Evolutionary conservation across 2,113 vertebrate genomes (phyloP), one percentile per base, ranked within the genome.

Genomic region (Corapipo altera): DNA sequence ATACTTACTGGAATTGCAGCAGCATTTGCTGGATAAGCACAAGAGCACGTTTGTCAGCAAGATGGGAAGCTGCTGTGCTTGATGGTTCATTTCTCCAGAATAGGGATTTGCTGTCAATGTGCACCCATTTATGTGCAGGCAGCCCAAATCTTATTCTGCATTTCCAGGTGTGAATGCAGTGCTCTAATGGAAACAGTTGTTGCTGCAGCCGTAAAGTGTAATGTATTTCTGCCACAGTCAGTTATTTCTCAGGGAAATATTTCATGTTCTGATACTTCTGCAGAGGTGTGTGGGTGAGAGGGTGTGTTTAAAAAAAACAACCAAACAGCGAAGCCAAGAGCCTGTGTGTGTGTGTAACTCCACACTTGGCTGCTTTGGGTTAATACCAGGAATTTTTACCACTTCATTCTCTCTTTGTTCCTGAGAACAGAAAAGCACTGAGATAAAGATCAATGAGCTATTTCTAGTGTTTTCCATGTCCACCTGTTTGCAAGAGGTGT

Each of bases 11-110:
- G 78, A 85, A 74, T 19, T 59, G 37, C 19, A 8, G 75, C 23
- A 70, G 82, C 49, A 55, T 76, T 85, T 91, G 79, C 71, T 93
- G 81, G 76, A 20, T 94, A 89, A 94, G 82, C 91, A 94, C 81
- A 69, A 73, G 82, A 91, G 43, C 67, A 9, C 49, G 83, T 91
- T 73, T 62, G 75, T 95, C 88, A 93, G 96, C 82, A 76, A 16
- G 88, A 67, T 11, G 71, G 58, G 87, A 91, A 77, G 85, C 59
- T 95, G 89, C 91, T 96, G 71, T 2, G 33, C 93, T 70, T 62
- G 91, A 73, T 91, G 71, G 77, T 58, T 93, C 17, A 5, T 74
- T 70, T 70, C 81, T 83, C 64, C 46, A 74, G 85, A 89, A 70
- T 6, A 41, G 51, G 55, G 52, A 85, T 95, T 93, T 96, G 85